These are phyloP conservation scores for Toxotes jaculatrix DNA, from an alignment of 2,113 vertebrate genomes.

Conservation along the genomic window DNA sequence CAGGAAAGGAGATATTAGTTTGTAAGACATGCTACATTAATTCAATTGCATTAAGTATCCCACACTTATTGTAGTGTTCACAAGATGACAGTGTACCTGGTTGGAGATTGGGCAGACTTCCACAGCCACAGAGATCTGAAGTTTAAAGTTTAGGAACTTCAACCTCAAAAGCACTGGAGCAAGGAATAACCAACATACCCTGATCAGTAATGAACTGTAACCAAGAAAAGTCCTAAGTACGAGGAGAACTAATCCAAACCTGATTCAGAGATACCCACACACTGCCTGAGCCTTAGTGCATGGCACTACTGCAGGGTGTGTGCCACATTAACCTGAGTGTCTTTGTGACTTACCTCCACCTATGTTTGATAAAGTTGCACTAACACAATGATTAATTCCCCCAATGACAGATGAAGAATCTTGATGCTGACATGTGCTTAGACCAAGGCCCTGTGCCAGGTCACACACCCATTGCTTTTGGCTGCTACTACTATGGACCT, in stretches of 20 bases:
- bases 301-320: neutral
- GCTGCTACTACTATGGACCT: slow-evolving; percentile 60
- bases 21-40: neutral
- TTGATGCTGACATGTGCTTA: slow-evolving; percentile 62
- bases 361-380: neutral
- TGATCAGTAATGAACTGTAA: too few species aligned
- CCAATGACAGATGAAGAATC: slow-evolving; percentile 62
- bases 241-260: too few species aligned
- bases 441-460: slow-evolving; percentile 81
- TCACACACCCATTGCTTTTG: slow-evolving; percentile 71
- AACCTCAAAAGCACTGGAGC: too few species aligned
- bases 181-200: too few species aligned
- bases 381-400: neutral
- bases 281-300: neutral
- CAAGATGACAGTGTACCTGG: slow-evolving; percentile 82
- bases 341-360: neutral
- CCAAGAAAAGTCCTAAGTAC: too few species aligned
- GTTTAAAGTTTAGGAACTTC: too few species aligned
- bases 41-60: neutral
- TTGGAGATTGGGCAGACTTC: slow-evolving; percentile 96
- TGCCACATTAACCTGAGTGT: neutral
- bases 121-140: slow-evolving; percentile 78
- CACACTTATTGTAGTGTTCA: neutral
- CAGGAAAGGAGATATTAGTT: neutral
- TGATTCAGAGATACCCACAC: too few species aligned